phyloP scores from a whole-genome alignment of 1,140 invertebrate genomes.

The Drosophila ohnishii region DNA sequence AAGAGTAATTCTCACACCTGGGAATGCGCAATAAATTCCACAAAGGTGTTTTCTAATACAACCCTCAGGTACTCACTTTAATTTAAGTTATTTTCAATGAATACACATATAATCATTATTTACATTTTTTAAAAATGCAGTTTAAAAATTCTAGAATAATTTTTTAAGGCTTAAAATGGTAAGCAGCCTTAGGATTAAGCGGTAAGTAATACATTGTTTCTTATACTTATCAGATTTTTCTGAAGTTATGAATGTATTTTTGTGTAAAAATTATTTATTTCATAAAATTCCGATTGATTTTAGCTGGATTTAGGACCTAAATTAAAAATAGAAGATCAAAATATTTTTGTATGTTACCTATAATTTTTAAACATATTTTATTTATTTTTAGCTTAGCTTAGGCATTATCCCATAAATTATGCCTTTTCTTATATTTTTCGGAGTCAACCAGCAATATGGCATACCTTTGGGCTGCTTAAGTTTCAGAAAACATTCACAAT shows the following conservation, averaged over 20 bases:
- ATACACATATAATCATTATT: not conserved
- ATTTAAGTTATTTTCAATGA: too few species aligned
- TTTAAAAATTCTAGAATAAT: too few species aligned
- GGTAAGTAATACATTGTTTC: too few species aligned
- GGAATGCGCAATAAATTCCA: not conserved
- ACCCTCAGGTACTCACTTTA: too few species aligned
- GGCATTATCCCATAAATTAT: not conserved
- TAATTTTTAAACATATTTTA: too few species aligned
- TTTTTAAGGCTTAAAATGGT: too few species aligned
- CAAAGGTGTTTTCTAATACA: not conserved
- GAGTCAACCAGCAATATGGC: not conserved
- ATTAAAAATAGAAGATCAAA: not conserved
- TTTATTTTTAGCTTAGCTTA: not conserved
- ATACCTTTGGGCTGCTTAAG: not conserved
- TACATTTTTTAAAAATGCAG: too few species aligned
- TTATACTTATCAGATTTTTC: not conserved
- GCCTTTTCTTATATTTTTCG: not conserved
- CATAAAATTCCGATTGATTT: rapidly evolving
- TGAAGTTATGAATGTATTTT: too few species aligned
- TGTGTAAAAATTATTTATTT: too few species aligned
- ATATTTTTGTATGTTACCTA: not conserved
- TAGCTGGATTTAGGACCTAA: too few species aligned
- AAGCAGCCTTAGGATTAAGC: too few species aligned
- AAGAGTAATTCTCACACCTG: not conserved
- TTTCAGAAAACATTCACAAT: not conserved